Evolutionary conservation across 2,113 vertebrate genomes (phyloP), one percentile per base, ranked within the genome.

Genomic region (Martes martes): DNA sequence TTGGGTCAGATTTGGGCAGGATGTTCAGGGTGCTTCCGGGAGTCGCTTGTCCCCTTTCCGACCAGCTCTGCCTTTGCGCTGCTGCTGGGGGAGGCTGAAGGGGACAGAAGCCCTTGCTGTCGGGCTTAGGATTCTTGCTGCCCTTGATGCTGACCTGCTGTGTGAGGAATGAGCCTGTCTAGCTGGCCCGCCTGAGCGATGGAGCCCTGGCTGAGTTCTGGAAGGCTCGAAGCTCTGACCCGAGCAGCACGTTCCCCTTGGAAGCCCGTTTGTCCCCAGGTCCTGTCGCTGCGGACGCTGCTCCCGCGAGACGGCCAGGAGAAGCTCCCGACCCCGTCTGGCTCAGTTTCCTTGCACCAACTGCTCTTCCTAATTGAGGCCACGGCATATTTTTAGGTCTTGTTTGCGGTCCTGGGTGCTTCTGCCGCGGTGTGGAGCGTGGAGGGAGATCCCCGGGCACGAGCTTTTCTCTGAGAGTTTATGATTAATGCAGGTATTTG

Each of bases 271-370:
- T 4, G 1, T 16, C 26, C 16, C 6, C 6, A 16, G 42, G 16
- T 4, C 31, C 11, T 1, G 3, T 1, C 39, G 7, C 6, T 7
- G 23, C 18, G 3, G 36, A 50, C n/a, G 21, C 1, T 0, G 6
- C 8, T 13, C 18, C 18, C 3, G 7, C 39, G 71, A 52, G 26
- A 47, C 78, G 7, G 11, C 36, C 0, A 2, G 14, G 0, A 45
- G 74, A 26, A 33, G 14, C 50, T 36, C 1, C 7, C 0, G 0
- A 18, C 50, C 45, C 71, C 14, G 0, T 23, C 31, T 19, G 13
- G 50, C 67, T 90, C 31, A 0, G 85, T 55, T 28, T 85, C 55
- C 24, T 5, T 5, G n/a, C 42, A 28, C 57, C 28, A 4, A 55
- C 55, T 2, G 6, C 15, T 65, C 28, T 16, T 61, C 52, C 16